Evolutionary conservation across 1,140 invertebrate species (phyloP), one percentile per base, ranked within the genome.

Genomic region (Drosophila yakuba): DNA sequence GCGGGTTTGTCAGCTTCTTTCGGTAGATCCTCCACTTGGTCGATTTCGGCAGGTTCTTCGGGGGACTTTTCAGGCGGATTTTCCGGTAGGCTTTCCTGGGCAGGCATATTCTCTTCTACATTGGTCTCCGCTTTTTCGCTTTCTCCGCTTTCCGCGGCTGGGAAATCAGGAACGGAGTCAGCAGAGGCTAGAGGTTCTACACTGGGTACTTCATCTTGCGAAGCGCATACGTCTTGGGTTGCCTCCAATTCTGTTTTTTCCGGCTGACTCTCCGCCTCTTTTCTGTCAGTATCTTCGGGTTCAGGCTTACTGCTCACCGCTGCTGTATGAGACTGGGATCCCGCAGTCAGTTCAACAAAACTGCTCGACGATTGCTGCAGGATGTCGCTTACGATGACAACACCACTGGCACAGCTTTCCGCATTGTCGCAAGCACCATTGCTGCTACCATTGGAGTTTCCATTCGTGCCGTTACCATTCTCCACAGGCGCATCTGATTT

Each of bases 321-420:
- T 25, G 35, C 41, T n/a, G 44, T 71, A 0, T 41, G 39, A 3
- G 68, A 17, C 28, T 54, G 52, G 14, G 32, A 45, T n/a, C 59
- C 57, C 45, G 51, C 66, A 17, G 20, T 68, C 12, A 84, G 35
- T n/a, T 91, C 69, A 48, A 91, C 76, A 3, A 75, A 91, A 52
- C 82, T 78, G 23, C 54, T 78, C 5, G 75, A 43, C 0, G 90
- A 91, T 66, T 91, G 82, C 38, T 89, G 74, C 10, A 91, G 57
- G 11, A 91, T 72, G 54, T 91, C 86, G 36, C 77, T 89, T 2
- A 91, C 74, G 39, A 78, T 72, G 1, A 91, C 56, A 2, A 91
- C 79, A 12, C 52, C 52, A 23, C 12, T 20, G 14, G 28, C 55
- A 12, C 38, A 5, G 4, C 4, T 25, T 25, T 0, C 25, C 25